These are phyloP conservation scores for Bujurquina vittata DNA, from an alignment of 2,113 vertebrate genomes.

Conservation along the genomic window DNA sequence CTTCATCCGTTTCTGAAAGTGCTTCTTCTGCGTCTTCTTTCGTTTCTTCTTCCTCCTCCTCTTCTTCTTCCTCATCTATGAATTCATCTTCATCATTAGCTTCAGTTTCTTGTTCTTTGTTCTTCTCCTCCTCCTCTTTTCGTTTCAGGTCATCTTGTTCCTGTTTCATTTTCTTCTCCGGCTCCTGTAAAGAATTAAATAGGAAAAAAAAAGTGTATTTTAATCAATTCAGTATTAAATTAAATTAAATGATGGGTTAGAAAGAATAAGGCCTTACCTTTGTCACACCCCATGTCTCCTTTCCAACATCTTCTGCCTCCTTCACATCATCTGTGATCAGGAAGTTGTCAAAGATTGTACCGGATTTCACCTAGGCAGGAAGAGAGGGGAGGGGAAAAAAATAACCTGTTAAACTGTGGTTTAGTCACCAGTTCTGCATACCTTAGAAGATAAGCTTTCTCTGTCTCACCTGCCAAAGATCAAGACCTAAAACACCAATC, in stretches of 20 bases:
- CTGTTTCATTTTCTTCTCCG: constrained; percentile 80
- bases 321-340: constrained; percentile 83
- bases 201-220: too few relatives aligned
- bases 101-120: constrained; percentile 75
- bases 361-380: constrained; percentile 84
- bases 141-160: constrained; percentile 76
- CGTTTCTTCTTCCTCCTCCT: constrained; percentile 34
- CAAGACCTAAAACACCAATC: constrained; percentile 84
- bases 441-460: background rate
- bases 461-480: constrained; percentile 88
- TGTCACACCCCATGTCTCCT: constrained; percentile 84
- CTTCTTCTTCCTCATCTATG: accelerated
- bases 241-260: background rate
- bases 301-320: constrained; percentile 84
- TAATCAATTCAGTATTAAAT: too few relatives aligned
- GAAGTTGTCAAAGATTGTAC: constrained; percentile 91
- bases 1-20: constrained; percentile 57
- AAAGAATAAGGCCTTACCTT: constrained; percentile 73
- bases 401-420: background rate
- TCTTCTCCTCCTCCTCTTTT: constrained; percentile 79
- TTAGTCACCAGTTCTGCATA: background rate
- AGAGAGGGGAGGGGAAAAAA: background rate
- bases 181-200: constrained; percentile 61
- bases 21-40: constrained; percentile 55
- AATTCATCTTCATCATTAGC: constrained; percentile 13